These are phyloP conservation scores for Lacanobia wlatinum DNA, from an alignment of 2,888 invertebrate species.

Conservation along the genomic window DNA sequence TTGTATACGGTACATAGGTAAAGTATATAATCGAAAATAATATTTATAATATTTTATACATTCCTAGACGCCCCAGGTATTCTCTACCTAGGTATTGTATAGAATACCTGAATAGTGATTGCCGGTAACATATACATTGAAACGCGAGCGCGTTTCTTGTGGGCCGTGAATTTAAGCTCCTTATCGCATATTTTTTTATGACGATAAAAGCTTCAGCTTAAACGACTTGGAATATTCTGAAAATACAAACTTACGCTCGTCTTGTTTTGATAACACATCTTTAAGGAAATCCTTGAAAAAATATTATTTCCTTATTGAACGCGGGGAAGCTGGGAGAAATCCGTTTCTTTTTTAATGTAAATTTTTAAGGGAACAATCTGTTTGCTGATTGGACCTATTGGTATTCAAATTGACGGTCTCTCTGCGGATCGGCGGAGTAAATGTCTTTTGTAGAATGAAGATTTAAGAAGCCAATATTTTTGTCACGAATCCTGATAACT, in stretches of 20 bases:
- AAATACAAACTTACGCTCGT: background rate
- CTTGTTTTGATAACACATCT: background rate
- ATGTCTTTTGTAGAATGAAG: slow-evolving; percentile 1
- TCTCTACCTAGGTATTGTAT: too few species aligned
- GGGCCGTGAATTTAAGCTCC: background rate
- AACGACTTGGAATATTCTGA: background rate
- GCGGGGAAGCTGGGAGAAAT: background rate
- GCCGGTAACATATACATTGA: background rate
- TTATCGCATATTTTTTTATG: background rate
- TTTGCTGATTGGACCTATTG: slow-evolving; percentile 39
- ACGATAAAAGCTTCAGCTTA: slow-evolving; percentile 1
- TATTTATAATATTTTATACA: too few species aligned
- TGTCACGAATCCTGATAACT: background rate
- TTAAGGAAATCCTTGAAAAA: background rate
- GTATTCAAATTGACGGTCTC: slow-evolving; percentile 35
- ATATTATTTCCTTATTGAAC: background rate
- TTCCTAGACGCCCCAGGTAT: too few species aligned
- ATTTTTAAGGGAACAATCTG: slow-evolving; percentile 26
- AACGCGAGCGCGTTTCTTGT: background rate
- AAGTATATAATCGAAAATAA: too few species aligned
- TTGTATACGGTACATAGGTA: too few species aligned
- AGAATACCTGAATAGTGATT: too few species aligned
- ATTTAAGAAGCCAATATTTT: slow-evolving; percentile 12
- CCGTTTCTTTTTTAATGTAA: slow-evolving; percentile 21
- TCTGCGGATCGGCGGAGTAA: slow-evolving; percentile 11